Evolutionary conservation across 2,888 invertebrate species (phyloP).

Genomic region (Drosophila parthenogenetica): DNA sequence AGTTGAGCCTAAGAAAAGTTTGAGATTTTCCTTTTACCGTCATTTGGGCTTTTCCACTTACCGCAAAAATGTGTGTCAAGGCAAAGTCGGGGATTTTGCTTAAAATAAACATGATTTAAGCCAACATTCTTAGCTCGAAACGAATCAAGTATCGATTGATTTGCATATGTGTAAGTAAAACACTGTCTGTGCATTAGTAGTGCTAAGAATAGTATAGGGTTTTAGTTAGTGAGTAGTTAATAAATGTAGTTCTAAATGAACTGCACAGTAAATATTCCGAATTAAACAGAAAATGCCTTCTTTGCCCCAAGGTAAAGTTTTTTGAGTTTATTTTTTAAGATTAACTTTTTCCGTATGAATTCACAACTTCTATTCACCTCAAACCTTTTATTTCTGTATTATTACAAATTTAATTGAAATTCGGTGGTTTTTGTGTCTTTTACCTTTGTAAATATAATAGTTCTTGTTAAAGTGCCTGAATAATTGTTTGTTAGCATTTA

Average conservation of each 20-base stretch:
- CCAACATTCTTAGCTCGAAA: constrained; percentile 4
- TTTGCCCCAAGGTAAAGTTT: too few relatives aligned
- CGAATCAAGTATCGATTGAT: constrained; percentile 34
- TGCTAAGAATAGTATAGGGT: background rate
- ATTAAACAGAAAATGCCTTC: too few relatives aligned
- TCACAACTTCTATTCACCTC: too few relatives aligned
- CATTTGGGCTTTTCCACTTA: constrained; percentile 16
- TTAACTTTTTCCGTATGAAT: too few relatives aligned
- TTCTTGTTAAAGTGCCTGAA: background rate
- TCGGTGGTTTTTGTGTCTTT: too few relatives aligned
- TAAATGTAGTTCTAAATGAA: too few relatives aligned
- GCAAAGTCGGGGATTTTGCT: constrained; percentile 38
- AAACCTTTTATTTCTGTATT: too few relatives aligned
- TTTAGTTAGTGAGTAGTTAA: background rate
- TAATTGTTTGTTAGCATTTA: constrained; percentile 13
- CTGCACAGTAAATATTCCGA: too few relatives aligned
- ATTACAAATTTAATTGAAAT: too few relatives aligned
- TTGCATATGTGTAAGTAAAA: background rate
- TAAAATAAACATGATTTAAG: constrained; percentile 65
- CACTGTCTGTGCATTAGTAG: background rate
- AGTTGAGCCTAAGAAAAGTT: constrained; percentile 43
- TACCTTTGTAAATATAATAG: too few relatives aligned
- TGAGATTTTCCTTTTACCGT: constrained; percentile 9
- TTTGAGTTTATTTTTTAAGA: too few relatives aligned
- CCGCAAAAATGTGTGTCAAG: constrained; percentile 63